phyloP scores from a whole-genome alignment of 2,888 invertebrate genomes.

The Standfussiana lucernea region DNA sequence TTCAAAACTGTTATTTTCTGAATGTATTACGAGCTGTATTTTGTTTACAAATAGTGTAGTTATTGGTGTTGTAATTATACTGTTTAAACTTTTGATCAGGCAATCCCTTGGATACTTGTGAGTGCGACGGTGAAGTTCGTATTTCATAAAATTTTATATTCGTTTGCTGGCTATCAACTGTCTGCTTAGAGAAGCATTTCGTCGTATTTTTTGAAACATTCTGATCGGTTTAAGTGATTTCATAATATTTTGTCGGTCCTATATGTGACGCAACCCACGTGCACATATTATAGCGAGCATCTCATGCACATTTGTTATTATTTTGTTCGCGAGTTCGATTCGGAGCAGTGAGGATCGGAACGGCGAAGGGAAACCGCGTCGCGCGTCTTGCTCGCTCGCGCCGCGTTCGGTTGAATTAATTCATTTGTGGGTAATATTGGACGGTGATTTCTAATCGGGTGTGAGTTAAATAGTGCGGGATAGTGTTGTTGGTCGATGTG shows the following conservation, averaged over 20 bases:
- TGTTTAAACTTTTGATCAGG: conserved; percentile 78
- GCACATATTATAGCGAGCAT: conserved; percentile 88
- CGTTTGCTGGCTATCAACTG: conserved; percentile 80
- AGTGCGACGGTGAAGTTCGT: conserved; percentile 85
- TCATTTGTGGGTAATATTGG: conserved; percentile 79
- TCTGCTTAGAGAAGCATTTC: conserved; percentile 79
- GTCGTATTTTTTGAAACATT: conserved; percentile 77
- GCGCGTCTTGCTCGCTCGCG: conserved; percentile 82
- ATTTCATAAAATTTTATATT: conserved; percentile 86
- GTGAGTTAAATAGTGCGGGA: conserved; percentile 84
- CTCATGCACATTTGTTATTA: conserved; percentile 93
- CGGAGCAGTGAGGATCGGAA: conserved; percentile 84
- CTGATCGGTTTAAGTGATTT: conserved; percentile 74
- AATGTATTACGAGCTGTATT: conserved; percentile 88
- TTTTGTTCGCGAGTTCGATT: conserved; percentile 93
- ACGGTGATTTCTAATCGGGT: conserved; percentile 78
- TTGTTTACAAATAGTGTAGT: conserved; percentile 89
- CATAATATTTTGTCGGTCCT: conserved; percentile 78
- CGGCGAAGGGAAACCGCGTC: conserved; percentile 85
- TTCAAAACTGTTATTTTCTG: conserved; percentile 86
- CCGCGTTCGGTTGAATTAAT: conserved; percentile 78
- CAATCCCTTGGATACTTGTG: conserved; percentile 80
- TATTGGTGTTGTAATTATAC: conserved; percentile 80
- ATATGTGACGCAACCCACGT: conserved; percentile 90
- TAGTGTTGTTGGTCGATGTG: conserved; percentile 80